A percentile compares a stretch with the other conserved stretches of the same genome.
Evolutionary conservation across 1,140 invertebrate species (phyloP).

Genomic region (Hyposmocoma kahamanoa): DNA sequence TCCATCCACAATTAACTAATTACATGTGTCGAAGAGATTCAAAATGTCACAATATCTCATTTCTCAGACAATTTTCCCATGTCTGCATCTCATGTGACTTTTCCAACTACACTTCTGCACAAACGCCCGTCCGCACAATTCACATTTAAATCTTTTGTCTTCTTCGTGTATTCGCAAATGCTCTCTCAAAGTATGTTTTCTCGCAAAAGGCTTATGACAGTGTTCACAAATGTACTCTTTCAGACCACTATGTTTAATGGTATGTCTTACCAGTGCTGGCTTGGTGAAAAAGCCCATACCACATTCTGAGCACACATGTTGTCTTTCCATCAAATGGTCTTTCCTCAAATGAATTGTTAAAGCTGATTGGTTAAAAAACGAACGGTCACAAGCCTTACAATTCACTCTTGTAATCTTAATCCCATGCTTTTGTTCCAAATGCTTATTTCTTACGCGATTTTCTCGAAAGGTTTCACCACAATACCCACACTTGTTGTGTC

Average conservation of each 20-base stretch:
- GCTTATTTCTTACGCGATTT: conserved; percentile 32
- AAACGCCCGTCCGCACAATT: conserved; percentile 57
- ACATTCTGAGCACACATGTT: conserved; percentile 23
- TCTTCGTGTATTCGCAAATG: conserved; percentile 72
- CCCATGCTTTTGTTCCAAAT: conserved; percentile 38
- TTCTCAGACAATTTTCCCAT: conserved; percentile 8
- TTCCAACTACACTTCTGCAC: conserved; percentile 25
- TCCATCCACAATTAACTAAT: no score
- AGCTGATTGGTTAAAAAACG: conserved; percentile 32
- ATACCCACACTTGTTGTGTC: conserved; percentile 36
- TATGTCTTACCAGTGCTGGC: conserved; percentile 42
- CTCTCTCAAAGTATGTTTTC: conserved; percentile 67
- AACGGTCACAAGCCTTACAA: conserved; percentile 46
- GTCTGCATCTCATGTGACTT: conserved; percentile 29
- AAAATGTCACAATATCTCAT: no score
- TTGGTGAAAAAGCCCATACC: conserved; percentile 25
- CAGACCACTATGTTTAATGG: conserved; percentile 76
- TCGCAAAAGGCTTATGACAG: conserved; percentile 77
- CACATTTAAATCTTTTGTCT: conserved; percentile 49
- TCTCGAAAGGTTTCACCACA: conserved; percentile 37
- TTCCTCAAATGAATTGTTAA: conserved; percentile 37
- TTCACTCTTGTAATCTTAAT: conserved; percentile 22
- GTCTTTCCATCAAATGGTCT: conserved; percentile 46
- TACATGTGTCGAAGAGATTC: no score
- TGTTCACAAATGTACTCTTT: conserved; percentile 79